Evolutionary conservation across 1,140 invertebrate genomes (phyloP).

Genomic region (Drosophila malerkotliana): DNA sequence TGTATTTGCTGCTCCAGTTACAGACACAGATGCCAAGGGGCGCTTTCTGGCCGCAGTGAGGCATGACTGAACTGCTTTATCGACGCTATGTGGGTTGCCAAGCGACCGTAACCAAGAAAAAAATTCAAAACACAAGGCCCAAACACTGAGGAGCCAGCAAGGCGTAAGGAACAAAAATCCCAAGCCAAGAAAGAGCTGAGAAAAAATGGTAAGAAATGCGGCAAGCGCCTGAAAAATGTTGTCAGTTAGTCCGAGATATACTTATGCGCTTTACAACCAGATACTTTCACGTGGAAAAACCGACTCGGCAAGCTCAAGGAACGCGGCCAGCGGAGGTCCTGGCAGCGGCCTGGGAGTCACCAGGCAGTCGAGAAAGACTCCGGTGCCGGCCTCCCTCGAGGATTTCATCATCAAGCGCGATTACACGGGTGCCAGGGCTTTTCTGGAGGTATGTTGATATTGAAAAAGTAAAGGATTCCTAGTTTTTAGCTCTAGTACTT

Average conservation of each 20-base stretch:
- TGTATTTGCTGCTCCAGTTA: slow-evolving; percentile 21
- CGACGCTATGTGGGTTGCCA: slow-evolving; percentile 71
- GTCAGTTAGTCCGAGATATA: slow-evolving; percentile 18
- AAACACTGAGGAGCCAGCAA: slow-evolving; percentile 9
- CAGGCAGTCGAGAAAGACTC: slow-evolving; percentile 76
- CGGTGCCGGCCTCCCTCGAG: slow-evolving; percentile 91
- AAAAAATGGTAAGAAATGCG: slow-evolving; percentile 71
- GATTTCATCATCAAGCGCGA: slow-evolving; percentile 95
- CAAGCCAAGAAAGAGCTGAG: slow-evolving; percentile 11
- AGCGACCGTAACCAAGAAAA: slow-evolving; percentile 74
- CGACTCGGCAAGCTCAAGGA: slow-evolving; percentile 85
- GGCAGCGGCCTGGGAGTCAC: slow-evolving; percentile 52
- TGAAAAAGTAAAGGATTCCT: not conserved
- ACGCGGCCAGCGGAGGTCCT: slow-evolving; percentile 65
- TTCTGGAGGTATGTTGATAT: slow-evolving; percentile 89
- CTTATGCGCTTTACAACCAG: slow-evolving; percentile 83
- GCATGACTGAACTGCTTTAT: slow-evolving; percentile 66
- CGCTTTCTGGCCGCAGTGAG: slow-evolving; percentile 33
- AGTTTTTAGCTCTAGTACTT: not conserved
- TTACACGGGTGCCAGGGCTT: slow-evolving; percentile 96
- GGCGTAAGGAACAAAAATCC: slow-evolving; percentile 17
- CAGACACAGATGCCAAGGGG: slow-evolving; percentile 15
- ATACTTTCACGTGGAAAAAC: slow-evolving; percentile 90
- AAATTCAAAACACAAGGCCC: slow-evolving; percentile 23
- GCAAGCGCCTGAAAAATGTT: slow-evolving; percentile 30